Base-by-base conservation (phyloP, 2,797 vertebrate genomes). In the Labeo calbasu region DNA sequence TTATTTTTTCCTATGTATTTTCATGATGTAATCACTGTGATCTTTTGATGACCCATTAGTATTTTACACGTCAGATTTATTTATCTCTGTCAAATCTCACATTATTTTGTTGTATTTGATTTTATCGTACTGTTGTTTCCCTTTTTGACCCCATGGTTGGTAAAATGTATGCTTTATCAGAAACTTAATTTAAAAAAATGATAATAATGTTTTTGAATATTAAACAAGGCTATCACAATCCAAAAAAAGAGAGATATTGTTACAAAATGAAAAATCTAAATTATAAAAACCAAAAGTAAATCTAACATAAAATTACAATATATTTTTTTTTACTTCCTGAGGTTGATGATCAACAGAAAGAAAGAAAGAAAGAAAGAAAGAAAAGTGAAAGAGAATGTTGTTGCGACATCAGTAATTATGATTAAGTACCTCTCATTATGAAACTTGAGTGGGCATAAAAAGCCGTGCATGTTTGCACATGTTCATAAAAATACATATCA, bases 401-500 rank as follows among this genome's bases (percentile, higher is more conserved):
- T 84, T 84, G 84, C 73, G 51, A 77, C 78, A 81, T 81, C 21
- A 46, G 25, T 86, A 86, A 81, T 85, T 73, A 81, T 76, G 82
- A 87, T 72, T 32, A 84, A 76, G 59, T 55, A 81, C 48, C 40
- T 84, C 75, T 84, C 65, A 79, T 87, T 48, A 80, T 73, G 79
- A 80, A 77, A 80, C 55, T 72, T 55, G 15, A 84, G 50, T 78
- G 61, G 48, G 80, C 50, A 83, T 87, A 23, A 78, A 86, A 84
- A 46, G 23, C 12, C 75, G 50, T 55, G 69, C 53, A 43, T 46
- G 69, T 80, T 68, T 61, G 51, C 21, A 68, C 36, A 5, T 53
- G 86, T 76, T 68, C 43, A 50, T 50, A 68, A 46, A 25, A 50
- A 82, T 84, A 70, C 43, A 76, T 79, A 77, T 87, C 78, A 76